Evolutionary conservation across 2,797 vertebrate species (phyloP).

Genomic region (Urocyon cinereoargenteus): DNA sequence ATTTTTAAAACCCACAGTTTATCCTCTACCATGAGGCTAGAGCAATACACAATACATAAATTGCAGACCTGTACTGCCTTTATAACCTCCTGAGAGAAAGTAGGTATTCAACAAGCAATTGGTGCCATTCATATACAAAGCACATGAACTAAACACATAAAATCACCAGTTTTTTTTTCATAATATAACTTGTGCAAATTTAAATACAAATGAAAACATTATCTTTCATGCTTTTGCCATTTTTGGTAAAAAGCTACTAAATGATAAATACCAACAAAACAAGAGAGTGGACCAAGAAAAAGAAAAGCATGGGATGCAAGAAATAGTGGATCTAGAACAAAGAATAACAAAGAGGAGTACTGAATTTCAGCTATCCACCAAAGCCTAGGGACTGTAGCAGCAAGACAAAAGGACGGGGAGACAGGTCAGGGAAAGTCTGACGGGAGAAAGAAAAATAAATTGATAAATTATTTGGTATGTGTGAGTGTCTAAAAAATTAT

Average conservation of each 20-base stretch:
- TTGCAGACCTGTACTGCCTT: neutral
- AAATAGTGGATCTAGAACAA: neutral
- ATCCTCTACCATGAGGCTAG: neutral
- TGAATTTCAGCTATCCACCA: neutral
- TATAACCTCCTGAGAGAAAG: neutral
- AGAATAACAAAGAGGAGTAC: neutral
- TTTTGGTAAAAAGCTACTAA: neutral
- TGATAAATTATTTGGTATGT: neutral
- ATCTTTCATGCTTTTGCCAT: neutral
- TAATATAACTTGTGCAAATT: neutral
- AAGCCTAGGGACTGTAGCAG: neutral
- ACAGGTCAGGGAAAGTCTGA: neutral
- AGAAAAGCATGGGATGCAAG: neutral
- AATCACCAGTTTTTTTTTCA: neutral
- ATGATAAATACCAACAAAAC: neutral
- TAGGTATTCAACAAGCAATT: neutral
- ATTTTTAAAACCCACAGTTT: neutral
- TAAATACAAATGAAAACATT: neutral
- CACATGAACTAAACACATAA: neutral
- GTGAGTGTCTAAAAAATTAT: neutral
- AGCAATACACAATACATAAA: neutral
- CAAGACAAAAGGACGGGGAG: neutral
- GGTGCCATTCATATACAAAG: neutral
- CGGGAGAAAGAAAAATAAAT: neutral
- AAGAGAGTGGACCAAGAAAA: neutral